phyloP scores from a whole-genome alignment of 2,888 invertebrate species.

The Ditylenchus weischeri region DNA sequence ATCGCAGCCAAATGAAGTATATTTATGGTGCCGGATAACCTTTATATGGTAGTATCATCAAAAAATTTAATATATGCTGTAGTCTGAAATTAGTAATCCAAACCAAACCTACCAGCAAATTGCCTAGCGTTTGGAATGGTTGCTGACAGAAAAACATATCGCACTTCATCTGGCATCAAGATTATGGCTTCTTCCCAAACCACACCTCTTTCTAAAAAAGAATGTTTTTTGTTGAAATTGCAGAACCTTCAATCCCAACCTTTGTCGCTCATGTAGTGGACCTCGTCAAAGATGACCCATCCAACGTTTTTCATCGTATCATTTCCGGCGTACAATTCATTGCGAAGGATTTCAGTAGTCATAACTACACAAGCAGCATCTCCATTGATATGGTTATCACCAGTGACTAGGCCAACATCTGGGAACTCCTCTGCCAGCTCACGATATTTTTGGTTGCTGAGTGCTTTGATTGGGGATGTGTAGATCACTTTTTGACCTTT shows the following conservation, averaged over 20 bases:
- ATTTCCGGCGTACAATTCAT: slow-evolving; percentile 96
- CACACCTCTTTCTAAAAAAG: slow-evolving; percentile 78
- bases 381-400: slow-evolving; percentile 98
- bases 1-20: no score
- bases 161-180: slow-evolving; percentile 90
- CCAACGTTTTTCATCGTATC: slow-evolving; percentile 98
- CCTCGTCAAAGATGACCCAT: slow-evolving; percentile 99
- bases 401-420: slow-evolving; percentile 96
- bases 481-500: slow-evolving; percentile 96
- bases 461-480: slow-evolving; percentile 96
- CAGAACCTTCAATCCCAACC: slow-evolving; percentile 37
- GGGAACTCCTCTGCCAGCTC: slow-evolving; percentile 79
- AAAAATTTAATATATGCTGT: no score
- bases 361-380: slow-evolving; percentile 95
- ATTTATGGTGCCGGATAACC: no score
- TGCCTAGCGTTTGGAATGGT: slow-evolving; percentile 98
- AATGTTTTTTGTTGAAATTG: no score
- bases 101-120: slow-evolving; percentile 64
- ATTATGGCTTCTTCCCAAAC: slow-evolving; percentile 99
- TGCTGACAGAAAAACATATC: slow-evolving; percentile 95
- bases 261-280: slow-evolving; percentile 99
- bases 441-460: slow-evolving; percentile 97
- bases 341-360: slow-evolving; percentile 98
- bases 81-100: not conserved
- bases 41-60: no score